Percentiles rank a stretch among this genome's conserved stretches.
These are phyloP conservation scores for Cuculus canorus DNA, from an alignment of 2,797 vertebrate genomes.

Conservation along the genomic window DNA sequence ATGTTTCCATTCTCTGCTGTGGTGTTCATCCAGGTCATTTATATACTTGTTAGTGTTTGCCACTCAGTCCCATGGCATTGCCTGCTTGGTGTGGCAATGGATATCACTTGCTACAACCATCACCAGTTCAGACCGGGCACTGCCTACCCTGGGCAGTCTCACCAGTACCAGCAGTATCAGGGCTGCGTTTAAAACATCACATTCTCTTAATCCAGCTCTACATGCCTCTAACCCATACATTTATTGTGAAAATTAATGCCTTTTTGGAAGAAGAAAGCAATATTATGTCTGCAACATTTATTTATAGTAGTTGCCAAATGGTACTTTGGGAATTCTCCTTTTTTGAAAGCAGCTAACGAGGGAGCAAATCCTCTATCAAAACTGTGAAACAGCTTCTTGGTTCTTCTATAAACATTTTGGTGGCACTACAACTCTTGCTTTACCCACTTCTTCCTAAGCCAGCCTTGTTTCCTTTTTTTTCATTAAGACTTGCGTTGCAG, in stretches of 20 bases:
- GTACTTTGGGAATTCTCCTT: not conserved
- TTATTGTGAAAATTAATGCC: not conserved
- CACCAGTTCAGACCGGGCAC: not conserved
- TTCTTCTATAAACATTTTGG: conserved; percentile 2
- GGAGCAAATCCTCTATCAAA: conserved; percentile 23
- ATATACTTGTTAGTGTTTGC: fast-evolving
- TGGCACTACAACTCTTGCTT: not conserved
- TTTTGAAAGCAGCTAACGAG: not conserved
- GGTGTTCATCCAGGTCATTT: not conserved
- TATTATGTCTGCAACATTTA: not conserved
- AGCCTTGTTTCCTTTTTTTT: not conserved
- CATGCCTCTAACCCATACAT: not conserved
- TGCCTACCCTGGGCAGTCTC: fast-evolving
- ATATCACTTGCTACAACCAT: not conserved
- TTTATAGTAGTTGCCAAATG: conserved; percentile 29
- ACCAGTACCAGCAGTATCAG: not conserved
- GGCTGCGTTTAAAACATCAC: not conserved
- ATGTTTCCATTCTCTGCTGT: fast-evolving
- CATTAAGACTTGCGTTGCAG: not conserved
- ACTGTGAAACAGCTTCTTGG: conserved; percentile 4
- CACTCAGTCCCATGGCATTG: not conserved
- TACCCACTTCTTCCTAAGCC: not conserved
- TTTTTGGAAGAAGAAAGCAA: not conserved
- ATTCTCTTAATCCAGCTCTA: not conserved
- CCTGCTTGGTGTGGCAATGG: not conserved